phyloP scores from a whole-genome alignment of 2,888 invertebrate genomes.

The Drosophila birchii region DNA sequence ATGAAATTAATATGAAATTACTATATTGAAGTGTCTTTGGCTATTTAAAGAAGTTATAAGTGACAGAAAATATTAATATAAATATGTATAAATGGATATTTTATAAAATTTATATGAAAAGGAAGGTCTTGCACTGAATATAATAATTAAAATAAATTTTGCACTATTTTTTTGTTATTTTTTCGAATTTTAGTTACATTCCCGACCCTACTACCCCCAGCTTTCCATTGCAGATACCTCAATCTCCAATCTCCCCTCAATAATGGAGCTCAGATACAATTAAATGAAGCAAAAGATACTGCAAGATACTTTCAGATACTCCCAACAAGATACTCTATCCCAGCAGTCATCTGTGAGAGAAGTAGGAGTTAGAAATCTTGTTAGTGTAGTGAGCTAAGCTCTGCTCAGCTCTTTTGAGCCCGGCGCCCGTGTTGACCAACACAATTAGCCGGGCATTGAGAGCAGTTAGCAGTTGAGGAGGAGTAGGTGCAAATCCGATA shows the following conservation, averaged over 20 bases:
- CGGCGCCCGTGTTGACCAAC: constrained; percentile 71
- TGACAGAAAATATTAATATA: too few relatives aligned
- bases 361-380: constrained; percentile 13
- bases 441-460: constrained; percentile 78
- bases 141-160: not conserved
- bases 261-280: not conserved
- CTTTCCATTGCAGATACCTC: not conserved
- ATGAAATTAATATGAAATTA: not conserved
- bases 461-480: constrained; percentile 72
- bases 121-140: too few relatives aligned
- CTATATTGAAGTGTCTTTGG: not conserved
- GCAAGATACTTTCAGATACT: not conserved
- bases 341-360: not conserved
- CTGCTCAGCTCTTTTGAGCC: not conserved
- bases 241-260: not conserved
- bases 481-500: constrained; percentile 66
- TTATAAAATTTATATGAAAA: not conserved
- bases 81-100: too few relatives aligned
- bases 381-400: not conserved
- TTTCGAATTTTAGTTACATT: not conserved
- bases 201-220: too few relatives aligned
- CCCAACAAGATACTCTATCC: not conserved
- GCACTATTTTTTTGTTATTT: rapidly evolving
- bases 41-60: too few relatives aligned
- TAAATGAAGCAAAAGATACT: not conserved